Conservation (phyloP, 2,888 invertebrate species). For the Exephanes ischioxanthus region DNA sequence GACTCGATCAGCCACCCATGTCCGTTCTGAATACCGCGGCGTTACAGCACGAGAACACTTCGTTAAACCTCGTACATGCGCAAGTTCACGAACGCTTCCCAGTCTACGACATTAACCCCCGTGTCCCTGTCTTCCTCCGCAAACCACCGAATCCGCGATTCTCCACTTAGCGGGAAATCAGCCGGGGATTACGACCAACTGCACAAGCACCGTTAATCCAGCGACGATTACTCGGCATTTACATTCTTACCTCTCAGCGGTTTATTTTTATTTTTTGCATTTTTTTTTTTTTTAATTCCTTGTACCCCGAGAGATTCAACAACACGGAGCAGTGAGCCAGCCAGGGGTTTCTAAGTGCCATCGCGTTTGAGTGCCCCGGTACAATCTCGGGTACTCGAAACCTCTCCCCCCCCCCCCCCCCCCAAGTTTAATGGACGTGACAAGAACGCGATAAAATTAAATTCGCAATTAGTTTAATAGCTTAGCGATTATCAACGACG, state of each 20-base stretch:
- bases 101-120: constrained; percentile 58
- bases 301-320: constrained; percentile 21
- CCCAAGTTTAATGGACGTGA: constrained; percentile 40
- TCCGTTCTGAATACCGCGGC: constrained; percentile 20
- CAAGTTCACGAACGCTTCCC: constrained; percentile 56
- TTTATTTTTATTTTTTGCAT: not conserved
- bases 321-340: not conserved
- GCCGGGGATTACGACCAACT: constrained; percentile 47
- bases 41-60: constrained; percentile 12
- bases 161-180: constrained; percentile 49
- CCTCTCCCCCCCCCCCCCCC: not conserved
- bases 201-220: constrained; percentile 56
- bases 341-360: not conserved
- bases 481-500: not conserved
- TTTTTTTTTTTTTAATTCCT: not conserved
- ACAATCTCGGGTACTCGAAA: not conserved
- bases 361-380: not conserved
- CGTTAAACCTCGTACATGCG: constrained; percentile 24
- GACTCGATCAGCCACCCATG: constrained; percentile 16
- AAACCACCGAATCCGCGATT: constrained; percentile 18
- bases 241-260: constrained; percentile 15
- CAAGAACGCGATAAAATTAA: constrained; percentile 50
- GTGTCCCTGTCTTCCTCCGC: not conserved
- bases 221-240: constrained; percentile 57
- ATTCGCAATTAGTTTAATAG: constrained; percentile 61